Evolutionary conservation across 2,888 invertebrate genomes (phyloP).

Genomic region (Lasiommata megera): DNA sequence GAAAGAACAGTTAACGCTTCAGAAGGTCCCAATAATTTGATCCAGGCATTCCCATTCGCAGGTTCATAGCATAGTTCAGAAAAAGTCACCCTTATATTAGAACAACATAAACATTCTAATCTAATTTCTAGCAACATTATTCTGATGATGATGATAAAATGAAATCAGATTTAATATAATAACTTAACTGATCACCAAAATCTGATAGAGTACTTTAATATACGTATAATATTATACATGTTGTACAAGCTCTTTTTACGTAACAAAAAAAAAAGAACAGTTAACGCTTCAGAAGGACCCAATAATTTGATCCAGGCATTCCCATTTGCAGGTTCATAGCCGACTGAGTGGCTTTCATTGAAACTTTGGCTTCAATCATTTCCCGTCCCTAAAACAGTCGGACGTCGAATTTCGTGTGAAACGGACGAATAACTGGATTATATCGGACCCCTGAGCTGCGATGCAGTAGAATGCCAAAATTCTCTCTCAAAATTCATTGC

Average conservation of each 20-base stretch:
- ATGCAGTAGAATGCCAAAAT: constrained; percentile 17
- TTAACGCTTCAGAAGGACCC: not conserved
- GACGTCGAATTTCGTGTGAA: constrained; percentile 21
- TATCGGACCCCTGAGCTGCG: not conserved
- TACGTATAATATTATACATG: no score
- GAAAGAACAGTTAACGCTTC: not conserved
- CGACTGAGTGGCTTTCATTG: constrained; percentile 20
- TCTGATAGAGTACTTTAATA: no score
- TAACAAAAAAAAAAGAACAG: not conserved
- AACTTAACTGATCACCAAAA: no score
- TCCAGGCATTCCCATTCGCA: constrained; percentile 3
- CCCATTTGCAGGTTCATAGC: constrained; percentile 9
- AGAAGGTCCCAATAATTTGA: constrained; percentile 14
- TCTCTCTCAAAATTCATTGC: constrained; percentile 13
- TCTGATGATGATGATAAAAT: no score
- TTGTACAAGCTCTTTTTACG: no score
- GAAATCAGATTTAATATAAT: no score
- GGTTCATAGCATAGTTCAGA: constrained; percentile 11
- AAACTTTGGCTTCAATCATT: constrained; percentile 23
- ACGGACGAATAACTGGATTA: constrained; percentile 20
- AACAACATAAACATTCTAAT: no score
- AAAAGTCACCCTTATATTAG: no score
- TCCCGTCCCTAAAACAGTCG: constrained; percentile 16
- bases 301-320: constrained; percentile 13
- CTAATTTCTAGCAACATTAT: no score